phyloP scores from a whole-genome alignment of 2,797 vertebrate genomes.

The Pempheris klunzingeri region DNA sequence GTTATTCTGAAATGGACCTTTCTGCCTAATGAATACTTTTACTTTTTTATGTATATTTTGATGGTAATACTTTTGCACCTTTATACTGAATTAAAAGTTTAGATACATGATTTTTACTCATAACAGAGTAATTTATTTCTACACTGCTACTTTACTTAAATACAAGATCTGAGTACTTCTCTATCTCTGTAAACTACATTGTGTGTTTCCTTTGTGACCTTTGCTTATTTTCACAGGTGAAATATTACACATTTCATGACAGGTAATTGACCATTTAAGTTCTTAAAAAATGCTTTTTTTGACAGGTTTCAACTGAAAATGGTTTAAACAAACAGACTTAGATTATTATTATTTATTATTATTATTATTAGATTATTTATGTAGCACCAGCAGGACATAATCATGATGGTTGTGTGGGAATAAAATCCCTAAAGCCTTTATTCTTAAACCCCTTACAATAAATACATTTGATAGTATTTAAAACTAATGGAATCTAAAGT shows the following conservation, averaged over 20 bases:
- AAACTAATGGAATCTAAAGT: neutral
- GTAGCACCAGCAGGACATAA: no score
- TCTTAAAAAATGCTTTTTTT: neutral
- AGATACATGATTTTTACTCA: no score
- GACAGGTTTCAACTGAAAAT: neutral
- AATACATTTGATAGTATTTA: neutral
- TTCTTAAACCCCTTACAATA: neutral
- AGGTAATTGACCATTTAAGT: slow-evolving; percentile 61
- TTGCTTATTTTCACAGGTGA: slow-evolving; percentile 75
- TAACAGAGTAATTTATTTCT: no score
- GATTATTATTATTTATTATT: no score
- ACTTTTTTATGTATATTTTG: no score
- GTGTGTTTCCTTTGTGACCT: slow-evolving; percentile 8
- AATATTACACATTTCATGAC: slow-evolving; percentile 85
- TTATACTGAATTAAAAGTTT: no score
- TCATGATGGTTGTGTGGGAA: neutral
- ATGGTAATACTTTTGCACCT: no score
- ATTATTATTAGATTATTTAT: neutral
- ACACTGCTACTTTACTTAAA: no score
- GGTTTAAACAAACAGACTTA: neutral
- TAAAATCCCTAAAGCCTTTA: neutral
- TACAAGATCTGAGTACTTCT: no score
- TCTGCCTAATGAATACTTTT: no score
- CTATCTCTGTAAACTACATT: no score
- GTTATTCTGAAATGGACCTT: no score